Evolutionary conservation across 2,113 vertebrate species (phyloP).

Genomic region (Rhinolophus sinicus): DNA sequence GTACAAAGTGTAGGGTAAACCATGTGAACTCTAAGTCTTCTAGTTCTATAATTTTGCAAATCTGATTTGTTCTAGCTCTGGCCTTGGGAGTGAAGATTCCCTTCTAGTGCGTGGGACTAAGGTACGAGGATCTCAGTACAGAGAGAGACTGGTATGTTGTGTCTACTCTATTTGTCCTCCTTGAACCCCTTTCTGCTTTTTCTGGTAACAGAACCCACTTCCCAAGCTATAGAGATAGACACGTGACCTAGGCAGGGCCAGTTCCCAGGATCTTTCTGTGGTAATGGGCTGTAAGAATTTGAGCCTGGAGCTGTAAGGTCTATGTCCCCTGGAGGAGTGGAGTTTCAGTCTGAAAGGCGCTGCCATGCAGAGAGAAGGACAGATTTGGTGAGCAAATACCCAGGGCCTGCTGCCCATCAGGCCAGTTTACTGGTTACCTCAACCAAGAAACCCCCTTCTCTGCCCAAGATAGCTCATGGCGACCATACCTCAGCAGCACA

Average conservation of each 20-base stretch:
- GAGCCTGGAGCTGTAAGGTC: neutral
- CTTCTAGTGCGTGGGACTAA: neutral
- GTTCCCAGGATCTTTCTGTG: neutral
- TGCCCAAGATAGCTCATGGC: fast-evolving
- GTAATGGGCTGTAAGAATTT: neutral
- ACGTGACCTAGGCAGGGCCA: neutral
- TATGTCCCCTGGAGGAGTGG: no score
- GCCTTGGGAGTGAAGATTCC: neutral
- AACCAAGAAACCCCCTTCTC: neutral
- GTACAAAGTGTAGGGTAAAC: neutral
- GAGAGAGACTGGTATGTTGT: neutral
- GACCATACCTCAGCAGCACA: neutral
- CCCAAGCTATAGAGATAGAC: neutral
- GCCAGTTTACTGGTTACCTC: neutral
- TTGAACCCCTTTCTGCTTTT: neutral
- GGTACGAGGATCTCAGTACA: neutral
- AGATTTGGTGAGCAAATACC: neutral
- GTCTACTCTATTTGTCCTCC: neutral
- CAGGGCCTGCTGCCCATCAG: neutral
- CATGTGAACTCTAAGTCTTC: neutral
- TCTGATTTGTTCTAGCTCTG: neutral
- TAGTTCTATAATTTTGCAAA: neutral
- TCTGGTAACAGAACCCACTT: neutral
- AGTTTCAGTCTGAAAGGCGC: no score
- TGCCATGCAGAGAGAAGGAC: neutral